Evolutionary conservation across 37 sponge, comb jelly and placozoan species (phyloP).

Genomic region (Lycopodina hypogea): DNA sequence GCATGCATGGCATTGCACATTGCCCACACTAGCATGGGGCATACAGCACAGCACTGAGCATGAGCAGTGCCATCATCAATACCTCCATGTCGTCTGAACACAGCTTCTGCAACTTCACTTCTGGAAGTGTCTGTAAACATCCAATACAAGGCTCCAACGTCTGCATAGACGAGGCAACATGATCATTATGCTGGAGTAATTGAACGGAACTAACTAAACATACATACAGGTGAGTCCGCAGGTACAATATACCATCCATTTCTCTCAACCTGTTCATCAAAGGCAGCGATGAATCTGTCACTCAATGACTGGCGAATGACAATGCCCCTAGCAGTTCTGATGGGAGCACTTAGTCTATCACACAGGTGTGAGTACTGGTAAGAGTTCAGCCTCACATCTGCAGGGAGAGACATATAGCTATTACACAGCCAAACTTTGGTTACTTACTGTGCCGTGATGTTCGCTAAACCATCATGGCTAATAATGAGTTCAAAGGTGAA

Average conservation of each 20-base stretch:
- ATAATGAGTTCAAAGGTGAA: too few species aligned
- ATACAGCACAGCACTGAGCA: too few species aligned
- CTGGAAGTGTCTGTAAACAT: conserved; percentile 69
- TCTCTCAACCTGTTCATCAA: conserved; percentile 70
- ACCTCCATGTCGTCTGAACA: conserved; percentile 59
- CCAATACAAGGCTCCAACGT: conserved; percentile 87
- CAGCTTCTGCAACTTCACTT: conserved; percentile 83
- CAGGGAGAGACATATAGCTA: not conserved
- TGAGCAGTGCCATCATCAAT: too few species aligned
- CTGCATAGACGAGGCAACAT: conserved; percentile 9
- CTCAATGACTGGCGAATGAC: conserved; percentile 82
- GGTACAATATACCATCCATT: conserved; percentile 66
- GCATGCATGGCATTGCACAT: not conserved
- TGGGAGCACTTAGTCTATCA: conserved; percentile 64
- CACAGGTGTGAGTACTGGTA: conserved; percentile 65
- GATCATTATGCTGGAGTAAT: not conserved
- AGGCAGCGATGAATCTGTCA: conserved; percentile 84
- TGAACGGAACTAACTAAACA: not conserved
- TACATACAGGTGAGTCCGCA: conserved; percentile 51
- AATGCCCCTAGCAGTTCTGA: conserved; percentile 76
- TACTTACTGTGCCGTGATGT: too few species aligned
- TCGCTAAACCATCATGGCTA: too few species aligned
- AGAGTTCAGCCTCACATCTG: conserved; percentile 74
- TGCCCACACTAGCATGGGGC: not conserved
- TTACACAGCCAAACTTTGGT: not conserved